Evolutionary conservation across 2,797 vertebrate species (phyloP).

Genomic region (Esox lucius): DNA sequence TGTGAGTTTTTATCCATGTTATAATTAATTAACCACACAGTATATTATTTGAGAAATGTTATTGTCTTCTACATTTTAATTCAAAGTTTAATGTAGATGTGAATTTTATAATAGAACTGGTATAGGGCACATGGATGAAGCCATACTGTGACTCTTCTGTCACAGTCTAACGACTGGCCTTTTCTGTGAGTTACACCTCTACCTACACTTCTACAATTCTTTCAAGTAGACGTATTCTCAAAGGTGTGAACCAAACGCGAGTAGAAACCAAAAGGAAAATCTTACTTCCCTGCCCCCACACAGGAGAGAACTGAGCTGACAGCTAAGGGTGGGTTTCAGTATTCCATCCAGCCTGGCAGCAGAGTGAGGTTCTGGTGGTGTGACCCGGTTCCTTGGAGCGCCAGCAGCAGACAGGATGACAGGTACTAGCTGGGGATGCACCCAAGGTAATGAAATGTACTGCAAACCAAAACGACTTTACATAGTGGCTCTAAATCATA

Average conservation of each 20-base stretch:
- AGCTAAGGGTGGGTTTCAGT: conserved; percentile 7
- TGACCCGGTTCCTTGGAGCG: conserved; percentile 19
- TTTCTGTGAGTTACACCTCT: not conserved
- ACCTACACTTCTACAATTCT: not conserved
- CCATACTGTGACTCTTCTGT: not conserved
- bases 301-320: conserved; percentile 7
- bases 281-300: not conserved
- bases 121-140: not conserved
- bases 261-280: not conserved
- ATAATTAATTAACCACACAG: conserved; percentile 30
- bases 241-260: conserved; percentile 14
- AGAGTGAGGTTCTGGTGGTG: conserved; percentile 1
- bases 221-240: conserved; percentile 11
- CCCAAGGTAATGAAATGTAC: conserved; percentile 65
- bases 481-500: conserved; percentile 55
- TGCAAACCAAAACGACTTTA: conserved; percentile 57
- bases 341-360: not conserved
- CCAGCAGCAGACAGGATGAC: conserved; percentile 65
- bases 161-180: not conserved
- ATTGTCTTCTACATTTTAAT: not conserved
- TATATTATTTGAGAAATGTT: conserved; percentile 12
- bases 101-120: not conserved
- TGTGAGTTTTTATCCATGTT: not conserved
- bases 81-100: not conserved
- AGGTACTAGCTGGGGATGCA: conserved; percentile 60